A percentile compares a stretch with the other conserved stretches of the same genome.
Evolutionary conservation across 2,797 vertebrate genomes (phyloP).

Genomic region (Enteromius mattozi): DNA sequence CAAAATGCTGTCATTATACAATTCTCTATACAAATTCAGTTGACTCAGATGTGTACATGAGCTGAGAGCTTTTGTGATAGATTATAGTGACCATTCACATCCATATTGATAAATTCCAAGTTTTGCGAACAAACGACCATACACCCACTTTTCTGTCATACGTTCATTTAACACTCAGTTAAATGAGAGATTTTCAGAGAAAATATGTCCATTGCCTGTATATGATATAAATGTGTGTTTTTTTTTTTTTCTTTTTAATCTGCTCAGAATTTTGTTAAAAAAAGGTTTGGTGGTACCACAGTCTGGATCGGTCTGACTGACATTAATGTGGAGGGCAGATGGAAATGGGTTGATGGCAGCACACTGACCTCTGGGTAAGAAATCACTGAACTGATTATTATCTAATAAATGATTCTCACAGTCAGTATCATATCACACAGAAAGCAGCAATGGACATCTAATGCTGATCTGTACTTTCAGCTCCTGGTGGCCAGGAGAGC

Average conservation of each 20-base stretch:
- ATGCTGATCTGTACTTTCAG: neutral
- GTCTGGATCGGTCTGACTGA: neutral
- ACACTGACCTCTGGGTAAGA: neutral
- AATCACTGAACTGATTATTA: neutral
- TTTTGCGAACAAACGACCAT: too few relatives aligned
- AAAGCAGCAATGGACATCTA: neutral
- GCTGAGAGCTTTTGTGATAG: too few relatives aligned
- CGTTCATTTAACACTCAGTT: too few relatives aligned
- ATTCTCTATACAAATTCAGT: too few relatives aligned
- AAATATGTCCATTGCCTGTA: too few relatives aligned
- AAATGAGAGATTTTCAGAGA: too few relatives aligned
- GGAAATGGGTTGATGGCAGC: neutral
- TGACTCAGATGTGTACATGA: too few relatives aligned
- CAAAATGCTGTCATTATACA: too few relatives aligned
- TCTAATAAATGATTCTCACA: neutral
- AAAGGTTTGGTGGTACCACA: fast-evolving
- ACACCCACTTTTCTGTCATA: too few relatives aligned
- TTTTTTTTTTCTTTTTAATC: neutral
- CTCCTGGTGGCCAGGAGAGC: neutral
- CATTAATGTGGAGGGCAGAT: neutral
- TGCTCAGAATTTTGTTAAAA: neutral
- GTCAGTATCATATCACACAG: neutral
- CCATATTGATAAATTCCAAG: too few relatives aligned
- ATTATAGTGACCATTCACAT: too few relatives aligned
- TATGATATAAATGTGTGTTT: too few relatives aligned